Conservation (phyloP, 2,888 invertebrate species). For the Athalia rosae region DNA sequence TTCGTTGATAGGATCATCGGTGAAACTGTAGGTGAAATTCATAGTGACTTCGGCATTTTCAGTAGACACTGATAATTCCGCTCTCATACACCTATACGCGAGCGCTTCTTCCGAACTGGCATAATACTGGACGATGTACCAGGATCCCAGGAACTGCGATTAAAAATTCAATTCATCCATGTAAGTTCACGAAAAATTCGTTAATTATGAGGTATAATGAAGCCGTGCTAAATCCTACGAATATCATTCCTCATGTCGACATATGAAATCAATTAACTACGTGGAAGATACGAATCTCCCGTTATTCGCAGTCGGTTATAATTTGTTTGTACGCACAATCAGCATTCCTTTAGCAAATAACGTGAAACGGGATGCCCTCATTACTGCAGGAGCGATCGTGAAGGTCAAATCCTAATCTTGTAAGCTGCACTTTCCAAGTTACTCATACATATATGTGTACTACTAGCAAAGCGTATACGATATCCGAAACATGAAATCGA, state of each 20-base stretch:
- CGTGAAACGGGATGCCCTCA: slow-evolving; percentile 17
- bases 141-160: slow-evolving; percentile 85
- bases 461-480: background rate
- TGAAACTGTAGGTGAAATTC: slow-evolving; percentile 92
- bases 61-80: slow-evolving; percentile 79
- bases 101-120: slow-evolving; percentile 91
- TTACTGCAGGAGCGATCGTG: background rate
- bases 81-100: slow-evolving; percentile 90
- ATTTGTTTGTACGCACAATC: background rate
- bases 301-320: slow-evolving; percentile 1
- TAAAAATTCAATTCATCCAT: background rate
- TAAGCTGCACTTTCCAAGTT: too few species aligned
- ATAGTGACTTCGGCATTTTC: slow-evolving; percentile 82
- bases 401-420: too few species aligned
- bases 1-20: slow-evolving; percentile 89
- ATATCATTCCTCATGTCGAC: too few species aligned
- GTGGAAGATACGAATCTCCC: slow-evolving; percentile 3
- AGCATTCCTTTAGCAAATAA: background rate
- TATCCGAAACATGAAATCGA: background rate
- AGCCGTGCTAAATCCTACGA: background rate
- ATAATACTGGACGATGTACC: slow-evolving; percentile 92
- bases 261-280: background rate
- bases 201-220: background rate
- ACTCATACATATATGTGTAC: background rate
- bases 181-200: too few species aligned